A percentile compares a stretch with the other conserved stretches of the same genome.
Conservation (phyloP, 1,140 invertebrate species). For the Gryon sp. region DNA sequence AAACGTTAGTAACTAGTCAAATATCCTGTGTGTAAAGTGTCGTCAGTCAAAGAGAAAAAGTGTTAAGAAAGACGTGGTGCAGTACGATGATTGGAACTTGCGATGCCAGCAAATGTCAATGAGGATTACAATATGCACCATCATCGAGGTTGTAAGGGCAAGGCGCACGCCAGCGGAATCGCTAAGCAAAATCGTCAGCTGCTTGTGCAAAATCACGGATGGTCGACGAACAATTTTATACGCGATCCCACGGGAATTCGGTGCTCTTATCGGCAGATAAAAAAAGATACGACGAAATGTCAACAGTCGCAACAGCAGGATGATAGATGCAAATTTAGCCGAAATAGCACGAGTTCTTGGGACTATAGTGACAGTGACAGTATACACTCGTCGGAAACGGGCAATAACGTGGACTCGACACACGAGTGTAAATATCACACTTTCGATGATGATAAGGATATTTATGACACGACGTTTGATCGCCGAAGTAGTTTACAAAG, state of each 20-base stretch:
- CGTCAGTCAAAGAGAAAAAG: no score
- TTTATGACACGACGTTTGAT: constrained; percentile 34
- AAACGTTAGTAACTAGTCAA: no score
- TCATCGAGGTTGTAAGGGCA: constrained; percentile 85
- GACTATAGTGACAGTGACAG: constrained; percentile 81
- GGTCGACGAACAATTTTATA: constrained; percentile 18
- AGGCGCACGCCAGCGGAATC: constrained; percentile 84
- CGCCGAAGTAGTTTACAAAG: constrained; percentile 24
- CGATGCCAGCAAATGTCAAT: constrained; percentile 80
- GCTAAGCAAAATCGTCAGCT: constrained; percentile 70
- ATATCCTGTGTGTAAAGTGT: no score
- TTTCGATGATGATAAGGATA: constrained; percentile 48
- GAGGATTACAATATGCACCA: constrained; percentile 80
- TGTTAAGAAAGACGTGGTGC: no score
- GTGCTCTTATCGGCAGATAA: constrained; percentile 15
- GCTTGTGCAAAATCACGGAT: not conserved
- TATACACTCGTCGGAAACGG: constrained; percentile 76
- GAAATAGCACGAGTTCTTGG: constrained; percentile 81
- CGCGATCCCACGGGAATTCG: no score
- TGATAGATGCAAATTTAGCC: constrained; percentile 67
- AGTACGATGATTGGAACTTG: constrained; percentile 2
- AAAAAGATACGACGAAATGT: constrained; percentile 39
- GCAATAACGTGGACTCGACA: constrained; percentile 42
- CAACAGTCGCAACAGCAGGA: constrained; percentile 34
- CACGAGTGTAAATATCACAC: constrained; percentile 48